Base-by-base conservation (phyloP, 2,888 invertebrate genomes). In the Diplolepis rosae region DNA sequence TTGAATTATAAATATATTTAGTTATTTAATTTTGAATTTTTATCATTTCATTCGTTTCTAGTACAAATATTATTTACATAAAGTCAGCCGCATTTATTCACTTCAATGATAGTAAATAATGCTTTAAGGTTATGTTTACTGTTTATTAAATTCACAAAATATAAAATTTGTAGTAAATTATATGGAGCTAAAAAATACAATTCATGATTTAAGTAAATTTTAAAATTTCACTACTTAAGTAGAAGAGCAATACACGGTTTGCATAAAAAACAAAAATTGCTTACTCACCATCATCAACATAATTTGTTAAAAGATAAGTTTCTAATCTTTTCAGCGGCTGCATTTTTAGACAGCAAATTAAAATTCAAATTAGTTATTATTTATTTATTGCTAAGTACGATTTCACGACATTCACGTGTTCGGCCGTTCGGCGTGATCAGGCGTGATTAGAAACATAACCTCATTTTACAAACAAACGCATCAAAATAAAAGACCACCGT, bases 241-340 rank as follows among this genome's bases (percentile, higher is more conserved):
- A 3, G 6, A 39, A 13, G 39, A 7, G 22, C 7, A 27, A 39
- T 39, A 27, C 15, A 27, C 15, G 24, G n/a, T 35, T 24, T 13
- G 11, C 4, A 18, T 24, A 5, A 3, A 39, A 61, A 39, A 39
- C 13, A 7, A 28, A 4, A 39, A 61, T 13, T 35, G 13, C 24
- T 61, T 61, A 39, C 39, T 24, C 39, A 39, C 61, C 61, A 35
- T 35, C 39, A 39, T 39, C 24, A 4, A 24, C 7, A 61, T 39
- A 61, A 61, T 61, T 61, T 1, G n/a, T 18, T 61, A 61, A 27
- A 27, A 61, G 39, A 39, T n/a, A 39, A 13, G 39, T 61, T 61
- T 61, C 61, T 4, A 61, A 9, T 9, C 24, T n/a, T 5, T 22
- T 61, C 24, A 1, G 13, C 13, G 61, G 24, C 13, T 39, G 24